Evolutionary conservation across 2,888 invertebrate species (phyloP).

Genomic region (Eilema depressum): DNA sequence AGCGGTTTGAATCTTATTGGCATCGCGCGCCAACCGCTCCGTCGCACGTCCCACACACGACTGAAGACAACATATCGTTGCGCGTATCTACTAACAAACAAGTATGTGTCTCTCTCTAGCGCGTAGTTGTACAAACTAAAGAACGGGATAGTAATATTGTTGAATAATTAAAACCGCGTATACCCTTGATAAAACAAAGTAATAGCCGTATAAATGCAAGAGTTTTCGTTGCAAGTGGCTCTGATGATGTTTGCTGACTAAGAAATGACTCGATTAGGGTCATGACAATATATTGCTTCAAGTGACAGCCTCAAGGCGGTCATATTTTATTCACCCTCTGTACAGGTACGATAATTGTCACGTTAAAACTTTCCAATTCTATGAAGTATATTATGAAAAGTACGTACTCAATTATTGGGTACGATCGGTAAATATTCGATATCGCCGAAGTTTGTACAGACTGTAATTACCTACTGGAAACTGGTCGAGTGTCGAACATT

Average conservation of each 20-base stretch:
- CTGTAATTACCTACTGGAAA: constrained; percentile 51
- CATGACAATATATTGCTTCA: constrained; percentile 73
- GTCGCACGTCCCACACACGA: constrained; percentile 68
- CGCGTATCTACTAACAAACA: constrained; percentile 47
- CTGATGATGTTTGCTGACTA: constrained; percentile 69
- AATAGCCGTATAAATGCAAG: constrained; percentile 75
- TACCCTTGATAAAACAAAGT: constrained; percentile 73
- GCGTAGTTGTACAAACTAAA: constrained; percentile 15
- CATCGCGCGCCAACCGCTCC: constrained; percentile 80
- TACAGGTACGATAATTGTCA: constrained; percentile 71
- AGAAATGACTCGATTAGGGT: constrained; percentile 72
- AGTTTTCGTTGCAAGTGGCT: constrained; percentile 62
- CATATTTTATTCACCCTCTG: constrained; percentile 70
- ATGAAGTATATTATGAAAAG: constrained; percentile 59
- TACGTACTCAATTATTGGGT: constrained; percentile 56
- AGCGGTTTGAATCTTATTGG: constrained; percentile 74
- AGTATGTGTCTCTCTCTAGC: constrained; percentile 56
- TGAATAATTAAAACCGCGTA: constrained; percentile 78
- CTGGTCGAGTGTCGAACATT: constrained; percentile 15
- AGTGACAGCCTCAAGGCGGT: constrained; percentile 57
- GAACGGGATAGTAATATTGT: constrained; percentile 61
- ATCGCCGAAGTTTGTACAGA: constrained; percentile 43
- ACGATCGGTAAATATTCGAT: constrained; percentile 50
- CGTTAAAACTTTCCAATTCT: constrained; percentile 65
- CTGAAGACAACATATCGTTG: constrained; percentile 58